These are phyloP conservation scores for Ostrea edulis DNA, from an alignment of 1,140 invertebrate species.

Conservation along the genomic window DNA sequence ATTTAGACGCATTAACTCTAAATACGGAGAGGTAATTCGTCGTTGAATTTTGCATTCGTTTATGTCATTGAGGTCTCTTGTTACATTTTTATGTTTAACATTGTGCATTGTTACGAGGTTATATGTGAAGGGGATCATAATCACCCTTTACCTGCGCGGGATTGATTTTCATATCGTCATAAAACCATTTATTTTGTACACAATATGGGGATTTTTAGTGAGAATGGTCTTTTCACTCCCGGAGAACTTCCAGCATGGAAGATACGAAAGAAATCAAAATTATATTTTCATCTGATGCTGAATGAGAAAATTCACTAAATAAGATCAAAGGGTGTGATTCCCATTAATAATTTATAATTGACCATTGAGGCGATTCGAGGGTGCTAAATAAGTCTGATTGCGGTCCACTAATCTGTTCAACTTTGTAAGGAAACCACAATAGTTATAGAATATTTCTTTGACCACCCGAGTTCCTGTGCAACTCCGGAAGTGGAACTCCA, in stretches of 20 bases:
- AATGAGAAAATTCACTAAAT: neutral
- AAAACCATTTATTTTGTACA: conserved; percentile 29
- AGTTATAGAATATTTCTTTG: conserved; percentile 47
- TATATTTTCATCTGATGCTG: conserved; percentile 33
- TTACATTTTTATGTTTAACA: conserved; percentile 26
- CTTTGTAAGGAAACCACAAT: conserved; percentile 41
- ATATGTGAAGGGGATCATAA: neutral
- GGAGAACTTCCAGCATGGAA: neutral
- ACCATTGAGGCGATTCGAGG: conserved; percentile 33
- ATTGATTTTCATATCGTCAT: conserved; percentile 28
- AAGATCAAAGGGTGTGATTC: conserved; percentile 28
- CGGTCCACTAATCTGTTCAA: conserved; percentile 36
- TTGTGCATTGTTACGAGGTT: conserved; percentile 31
- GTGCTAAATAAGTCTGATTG: conserved; percentile 26
- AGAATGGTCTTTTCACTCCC: conserved; percentile 11
- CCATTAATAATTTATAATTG: conserved; percentile 40
- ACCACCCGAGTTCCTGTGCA: conserved; percentile 39
- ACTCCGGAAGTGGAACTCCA: conserved; percentile 54
- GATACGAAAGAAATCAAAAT: conserved; percentile 35
- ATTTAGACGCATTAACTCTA: conserved; percentile 37
- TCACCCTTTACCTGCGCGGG: neutral
- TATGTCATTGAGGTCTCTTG: conserved; percentile 16
- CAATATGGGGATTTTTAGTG: conserved; percentile 25
- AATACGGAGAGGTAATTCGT: neutral
- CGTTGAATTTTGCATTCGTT: conserved; percentile 18